Evolutionary conservation across 2,113 vertebrate genomes (phyloP).

Genomic region (Camelus dromedarius): DNA sequence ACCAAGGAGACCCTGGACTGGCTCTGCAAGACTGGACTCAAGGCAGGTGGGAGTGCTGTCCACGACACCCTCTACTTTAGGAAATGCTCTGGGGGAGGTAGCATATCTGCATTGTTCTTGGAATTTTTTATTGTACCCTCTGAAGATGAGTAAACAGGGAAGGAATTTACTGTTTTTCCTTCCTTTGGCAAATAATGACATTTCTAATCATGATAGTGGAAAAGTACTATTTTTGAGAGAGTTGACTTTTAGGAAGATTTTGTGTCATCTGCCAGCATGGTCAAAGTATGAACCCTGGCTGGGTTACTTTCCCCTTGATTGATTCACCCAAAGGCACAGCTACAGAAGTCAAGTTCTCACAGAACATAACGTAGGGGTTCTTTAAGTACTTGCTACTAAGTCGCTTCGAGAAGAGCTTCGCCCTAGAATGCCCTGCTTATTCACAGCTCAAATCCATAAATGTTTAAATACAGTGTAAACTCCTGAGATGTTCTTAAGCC

Average conservation of each 20-base stretch:
- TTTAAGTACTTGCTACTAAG: neutral
- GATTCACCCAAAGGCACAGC: neutral
- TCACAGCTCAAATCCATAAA: neutral
- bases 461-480: neutral
- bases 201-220: conserved; percentile 63
- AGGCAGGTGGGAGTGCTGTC: neutral
- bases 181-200: conserved; percentile 69
- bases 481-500: neutral
- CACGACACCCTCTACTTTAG: fast-evolving
- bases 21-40: neutral
- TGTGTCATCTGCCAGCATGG: neutral
- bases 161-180: conserved; percentile 74
- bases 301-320: neutral
- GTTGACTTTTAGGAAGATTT: conserved; percentile 32
- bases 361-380: neutral
- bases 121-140: conserved; percentile 35
- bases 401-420: conserved; percentile 24
- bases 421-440: neutral
- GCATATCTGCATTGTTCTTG: neutral
- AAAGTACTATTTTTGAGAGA: conserved; percentile 67
- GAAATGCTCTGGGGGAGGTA: neutral
- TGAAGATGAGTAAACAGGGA: conserved; percentile 66
- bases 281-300: neutral
- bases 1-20: neutral
- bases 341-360: neutral